A percentile compares a stretch with the other conserved stretches of the same genome.
These are phyloP conservation scores for Thermophis baileyi DNA, from an alignment of 2,113 vertebrate species.

Conservation along the genomic window DNA sequence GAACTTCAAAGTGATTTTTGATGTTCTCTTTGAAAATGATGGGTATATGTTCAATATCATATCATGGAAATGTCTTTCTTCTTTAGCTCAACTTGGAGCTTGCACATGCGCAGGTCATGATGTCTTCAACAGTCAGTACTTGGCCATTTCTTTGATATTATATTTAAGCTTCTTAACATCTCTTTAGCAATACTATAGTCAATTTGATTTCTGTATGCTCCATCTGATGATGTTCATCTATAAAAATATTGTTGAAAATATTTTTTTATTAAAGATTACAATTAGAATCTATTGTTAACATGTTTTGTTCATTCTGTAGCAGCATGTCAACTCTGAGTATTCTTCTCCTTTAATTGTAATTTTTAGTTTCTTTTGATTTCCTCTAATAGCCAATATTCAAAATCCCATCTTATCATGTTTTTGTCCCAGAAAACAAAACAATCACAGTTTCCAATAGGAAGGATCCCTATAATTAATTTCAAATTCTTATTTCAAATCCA, in stretches of 20 bases:
- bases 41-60: neutral
- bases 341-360: too few relatives aligned
- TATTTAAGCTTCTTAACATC: neutral
- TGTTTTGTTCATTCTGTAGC: too few relatives aligned
- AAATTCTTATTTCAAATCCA: neutral
- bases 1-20: neutral
- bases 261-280: too few relatives aligned
- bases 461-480: neutral
- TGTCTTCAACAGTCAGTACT: neutral
- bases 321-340: too few relatives aligned
- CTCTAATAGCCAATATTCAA: too few relatives aligned
- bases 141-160: neutral
- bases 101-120: neutral
- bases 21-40: neutral
- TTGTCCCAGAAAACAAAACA: neutral
- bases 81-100: neutral
- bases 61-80: neutral
- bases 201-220: too few relatives aligned
- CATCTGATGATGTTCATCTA: too few relatives aligned
- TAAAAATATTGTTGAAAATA: too few relatives aligned
- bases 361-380: too few relatives aligned
- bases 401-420: too few relatives aligned
- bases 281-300: too few relatives aligned
- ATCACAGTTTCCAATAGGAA: neutral
- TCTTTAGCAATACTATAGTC: neutral